Base-by-base conservation (phyloP, 2,888 invertebrate species). In the Synergus itoensis region DNA sequence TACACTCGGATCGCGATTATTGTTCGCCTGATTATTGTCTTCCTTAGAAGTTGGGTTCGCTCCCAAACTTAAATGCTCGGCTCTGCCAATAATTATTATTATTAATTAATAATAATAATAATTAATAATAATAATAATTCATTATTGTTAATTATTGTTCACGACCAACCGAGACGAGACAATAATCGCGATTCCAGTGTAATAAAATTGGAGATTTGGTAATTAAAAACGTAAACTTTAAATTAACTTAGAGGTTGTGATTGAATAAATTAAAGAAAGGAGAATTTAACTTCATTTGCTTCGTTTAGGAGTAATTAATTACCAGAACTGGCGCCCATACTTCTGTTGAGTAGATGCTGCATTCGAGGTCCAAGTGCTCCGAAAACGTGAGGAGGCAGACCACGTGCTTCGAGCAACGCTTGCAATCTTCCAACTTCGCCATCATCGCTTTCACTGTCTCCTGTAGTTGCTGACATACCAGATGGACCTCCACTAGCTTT, bases 381-480 rank as follows among this genome's bases (percentile, higher is more conserved):
- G 88, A 99, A 98, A 82, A 99, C 94, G 92, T 99, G 99, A 16
- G 99, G 98, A n/a, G 99, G 99, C 86, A 99, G 93, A 41, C 99
- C 99, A 85, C 99, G 94, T 16, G 99, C 98, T 93, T 99, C 99
- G 77, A 99, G 94, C 87, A 99, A 93, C 40, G 99, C 99, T 92
- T 99, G 99, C 80, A 99, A 94, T 75, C 99, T 95, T 60, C 99
- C 98, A 91, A 99, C 98, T 93, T 99, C 99, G 87, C 97, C 97
- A 91, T 99, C 98, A 93, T 99, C 99, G 87, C 96, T 95, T 89
- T 96, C 96, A 45, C 95, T 95, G 87, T 96, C 95, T 16, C 93
- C 93, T 14, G 94, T 93, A 12, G 92, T 92, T 57, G 91, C 92
- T 3, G 92, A 88, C 88, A 92, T 91, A 77, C 92, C 93, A 53